These are phyloP conservation scores for Drosophila setosimentum DNA, from an alignment of 2,888 invertebrate species.

Conservation along the genomic window DNA sequence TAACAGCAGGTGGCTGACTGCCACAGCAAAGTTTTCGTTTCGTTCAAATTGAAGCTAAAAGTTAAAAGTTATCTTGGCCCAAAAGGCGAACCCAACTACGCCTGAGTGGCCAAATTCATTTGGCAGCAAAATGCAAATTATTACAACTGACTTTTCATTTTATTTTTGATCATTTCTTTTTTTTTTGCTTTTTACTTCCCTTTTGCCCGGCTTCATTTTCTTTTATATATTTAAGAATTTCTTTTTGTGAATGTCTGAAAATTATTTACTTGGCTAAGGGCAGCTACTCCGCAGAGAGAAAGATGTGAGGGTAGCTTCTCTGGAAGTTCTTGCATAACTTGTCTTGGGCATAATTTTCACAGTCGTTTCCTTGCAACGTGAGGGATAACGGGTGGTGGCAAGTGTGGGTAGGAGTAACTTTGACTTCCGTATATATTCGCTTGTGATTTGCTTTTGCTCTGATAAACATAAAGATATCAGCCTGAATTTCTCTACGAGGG, in stretches of 20 bases:
- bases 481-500: conserved; percentile 35
- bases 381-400: neutral
- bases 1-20: conserved; percentile 70
- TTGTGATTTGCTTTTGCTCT: conserved; percentile 71
- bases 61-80: conserved; percentile 67
- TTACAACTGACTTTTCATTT: conserved; percentile 75
- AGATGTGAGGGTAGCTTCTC: conserved; percentile 47
- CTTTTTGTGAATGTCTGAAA: conserved; percentile 53
- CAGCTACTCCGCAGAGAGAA: conserved; percentile 27
- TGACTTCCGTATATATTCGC: conserved; percentile 67
- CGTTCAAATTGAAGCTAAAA: conserved; percentile 70
- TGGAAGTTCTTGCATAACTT: conserved; percentile 63
- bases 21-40: conserved; percentile 54
- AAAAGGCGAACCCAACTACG: conserved; percentile 30
- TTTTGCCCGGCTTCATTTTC: conserved; percentile 10
- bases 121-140: conserved; percentile 80
- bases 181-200: conserved; percentile 32
- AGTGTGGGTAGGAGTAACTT: conserved; percentile 15
- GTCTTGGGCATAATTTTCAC: conserved; percentile 58
- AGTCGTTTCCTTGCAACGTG: conserved; percentile 4
- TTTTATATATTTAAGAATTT: neutral
- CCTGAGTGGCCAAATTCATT: conserved; percentile 78
- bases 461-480: conserved; percentile 63
- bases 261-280: conserved; percentile 70
- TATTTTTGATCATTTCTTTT: conserved; percentile 53